phyloP scores from a whole-genome alignment of 2,888 invertebrate genomes.

The Dynastes hyllus region DNA sequence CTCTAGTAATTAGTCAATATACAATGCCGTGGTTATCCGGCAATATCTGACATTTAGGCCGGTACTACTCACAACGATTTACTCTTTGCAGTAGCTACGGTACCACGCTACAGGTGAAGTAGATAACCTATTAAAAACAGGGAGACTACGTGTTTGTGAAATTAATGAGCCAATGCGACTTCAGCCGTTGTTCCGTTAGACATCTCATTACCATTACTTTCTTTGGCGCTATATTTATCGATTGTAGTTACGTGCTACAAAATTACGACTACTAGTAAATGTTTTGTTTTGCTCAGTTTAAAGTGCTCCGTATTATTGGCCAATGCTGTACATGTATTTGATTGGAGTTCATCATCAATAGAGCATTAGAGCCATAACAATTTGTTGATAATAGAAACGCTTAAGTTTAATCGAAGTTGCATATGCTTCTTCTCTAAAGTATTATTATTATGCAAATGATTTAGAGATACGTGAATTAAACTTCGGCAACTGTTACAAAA shows the following conservation, averaged over 20 bases:
- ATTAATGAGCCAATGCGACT: constrained; percentile 44
- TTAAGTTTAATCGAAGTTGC: no score
- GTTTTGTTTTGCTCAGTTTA: no score
- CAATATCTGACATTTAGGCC: constrained; percentile 45
- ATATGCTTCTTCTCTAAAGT: no score
- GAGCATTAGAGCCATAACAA: no score
- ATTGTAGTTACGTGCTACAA: constrained; percentile 15
- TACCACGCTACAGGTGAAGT: constrained; percentile 21
- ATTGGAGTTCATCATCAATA: no score
- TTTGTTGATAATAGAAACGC: no score
- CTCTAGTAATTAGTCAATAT: constrained; percentile 43
- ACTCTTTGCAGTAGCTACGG: constrained; percentile 3
- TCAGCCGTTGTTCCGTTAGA: constrained; percentile 8
- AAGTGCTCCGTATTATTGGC: no score
- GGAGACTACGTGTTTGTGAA: constrained; percentile 33
- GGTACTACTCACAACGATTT: constrained; percentile 19
- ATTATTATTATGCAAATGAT: no score
- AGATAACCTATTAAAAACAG: constrained; percentile 8
- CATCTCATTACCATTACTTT: constrained; percentile 14
- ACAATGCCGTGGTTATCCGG: constrained; percentile 41
- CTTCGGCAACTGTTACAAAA: no score
- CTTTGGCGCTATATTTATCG: constrained; percentile 7
- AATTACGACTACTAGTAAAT: neutral
- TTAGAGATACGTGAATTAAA: no score
- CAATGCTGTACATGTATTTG: no score